Percentiles rank a stretch among this genome's conserved stretches.
Evolutionary conservation across 2,797 vertebrate genomes (phyloP).

Genomic region (Centroberyx gerrardi): DNA sequence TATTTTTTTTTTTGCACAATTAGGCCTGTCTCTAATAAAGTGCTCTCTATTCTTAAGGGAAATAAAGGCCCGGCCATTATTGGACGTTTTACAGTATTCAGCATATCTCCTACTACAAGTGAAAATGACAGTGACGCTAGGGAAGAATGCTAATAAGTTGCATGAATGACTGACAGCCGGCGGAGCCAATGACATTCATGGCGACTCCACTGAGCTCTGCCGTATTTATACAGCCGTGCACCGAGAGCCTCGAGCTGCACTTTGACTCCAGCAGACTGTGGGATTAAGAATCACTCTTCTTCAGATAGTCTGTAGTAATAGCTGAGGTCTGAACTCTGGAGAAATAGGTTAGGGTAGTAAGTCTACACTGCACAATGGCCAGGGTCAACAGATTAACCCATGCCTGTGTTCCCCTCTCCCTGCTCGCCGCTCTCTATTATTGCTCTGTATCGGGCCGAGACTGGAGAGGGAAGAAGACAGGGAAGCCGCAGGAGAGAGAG

Average conservation of each 20-base stretch:
- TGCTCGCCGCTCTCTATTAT: conserved; percentile 68
- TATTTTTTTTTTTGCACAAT: too few relatives aligned
- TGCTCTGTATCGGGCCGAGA: conserved; percentile 66
- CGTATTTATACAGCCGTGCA: background rate
- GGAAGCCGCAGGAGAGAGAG: conserved; percentile 57
- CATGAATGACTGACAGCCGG: background rate
- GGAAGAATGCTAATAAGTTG: too few relatives aligned
- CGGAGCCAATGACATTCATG: background rate
- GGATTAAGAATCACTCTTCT: conserved; percentile 60
- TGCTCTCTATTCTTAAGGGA: too few relatives aligned
- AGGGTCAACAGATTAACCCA: conserved; percentile 85
- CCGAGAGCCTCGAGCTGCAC: conserved; percentile 34
- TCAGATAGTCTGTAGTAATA: conserved; percentile 65
- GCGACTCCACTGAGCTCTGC: background rate
- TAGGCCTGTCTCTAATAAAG: too few relatives aligned
- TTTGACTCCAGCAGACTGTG: conserved; percentile 14
- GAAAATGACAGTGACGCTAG: too few relatives aligned
- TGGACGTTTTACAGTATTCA: too few relatives aligned
- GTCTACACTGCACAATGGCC: conserved; percentile 71
- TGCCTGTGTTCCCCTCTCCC: conserved; percentile 68
- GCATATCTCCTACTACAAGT: too few relatives aligned
- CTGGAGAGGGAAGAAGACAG: conserved; percentile 42
- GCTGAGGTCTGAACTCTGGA: conserved; percentile 62
- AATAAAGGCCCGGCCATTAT: too few relatives aligned
- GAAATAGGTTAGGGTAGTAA: conserved; percentile 66